Conservation (phyloP, 2,113 vertebrate genomes). For the Crotalus horridus region DNA sequence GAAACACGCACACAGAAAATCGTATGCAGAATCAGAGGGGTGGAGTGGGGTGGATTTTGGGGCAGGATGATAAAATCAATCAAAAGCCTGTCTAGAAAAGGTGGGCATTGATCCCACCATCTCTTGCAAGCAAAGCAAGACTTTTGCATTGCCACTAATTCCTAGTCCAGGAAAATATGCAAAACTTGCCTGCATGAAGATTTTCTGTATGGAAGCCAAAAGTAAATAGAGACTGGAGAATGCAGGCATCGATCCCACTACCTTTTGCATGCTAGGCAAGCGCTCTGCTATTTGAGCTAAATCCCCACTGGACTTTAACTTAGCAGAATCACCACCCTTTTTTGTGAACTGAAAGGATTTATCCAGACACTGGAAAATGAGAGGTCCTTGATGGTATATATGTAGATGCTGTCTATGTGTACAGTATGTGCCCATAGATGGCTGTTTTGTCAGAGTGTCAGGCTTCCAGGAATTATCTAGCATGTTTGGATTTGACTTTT, state of each 20-base stretch:
- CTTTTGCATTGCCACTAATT: neutral
- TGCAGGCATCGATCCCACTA: neutral
- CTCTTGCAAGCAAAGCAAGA: neutral
- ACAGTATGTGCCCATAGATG: neutral
- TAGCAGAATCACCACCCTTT: neutral
- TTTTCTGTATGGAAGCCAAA: neutral
- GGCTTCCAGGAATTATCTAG: neutral
- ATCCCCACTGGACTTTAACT: neutral
- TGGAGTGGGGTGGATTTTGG: neutral
- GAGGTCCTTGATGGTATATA: neutral
- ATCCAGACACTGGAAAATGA: neutral
- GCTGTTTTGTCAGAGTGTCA: neutral
- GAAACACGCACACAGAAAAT: neutral
- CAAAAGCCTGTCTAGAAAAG: neutral
- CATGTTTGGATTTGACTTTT: neutral
- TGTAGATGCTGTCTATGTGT: neutral
- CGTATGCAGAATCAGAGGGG: neutral
- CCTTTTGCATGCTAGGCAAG: neutral
- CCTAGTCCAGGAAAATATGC: neutral
- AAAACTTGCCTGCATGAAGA: neutral
- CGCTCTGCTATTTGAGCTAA: neutral
- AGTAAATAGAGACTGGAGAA: neutral
- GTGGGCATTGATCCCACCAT: neutral
- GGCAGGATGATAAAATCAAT: neutral
- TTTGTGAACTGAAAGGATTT: neutral